A percentile compares a stretch with the other conserved stretches of the same genome.
Evolutionary conservation across 1,140 invertebrate genomes (phyloP).

Genomic region (Cheumatopsyche charites): DNA sequence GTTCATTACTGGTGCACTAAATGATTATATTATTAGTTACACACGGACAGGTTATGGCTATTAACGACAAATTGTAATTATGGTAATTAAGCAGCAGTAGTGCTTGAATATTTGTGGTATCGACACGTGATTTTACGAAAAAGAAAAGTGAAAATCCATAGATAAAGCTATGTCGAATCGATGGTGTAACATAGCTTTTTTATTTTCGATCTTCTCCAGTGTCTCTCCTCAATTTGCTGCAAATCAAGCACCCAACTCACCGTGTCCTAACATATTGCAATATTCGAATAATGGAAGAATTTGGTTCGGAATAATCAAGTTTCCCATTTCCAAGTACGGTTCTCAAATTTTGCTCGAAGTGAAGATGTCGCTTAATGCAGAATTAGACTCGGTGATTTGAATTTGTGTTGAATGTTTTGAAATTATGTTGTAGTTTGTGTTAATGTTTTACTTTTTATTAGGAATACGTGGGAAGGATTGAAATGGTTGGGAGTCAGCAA

Average conservation of each 20-base stretch:
- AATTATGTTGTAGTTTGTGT: too few relatives aligned
- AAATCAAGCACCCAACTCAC: neutral
- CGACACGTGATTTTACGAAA: too few relatives aligned
- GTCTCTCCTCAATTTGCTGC: neutral
- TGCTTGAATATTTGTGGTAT: too few relatives aligned
- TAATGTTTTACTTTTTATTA: neutral
- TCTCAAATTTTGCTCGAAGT: neutral
- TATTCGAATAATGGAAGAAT: neutral
- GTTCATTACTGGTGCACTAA: too few relatives aligned
- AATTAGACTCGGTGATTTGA: neutral
- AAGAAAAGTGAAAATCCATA: too few relatives aligned
- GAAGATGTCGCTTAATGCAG: neutral
- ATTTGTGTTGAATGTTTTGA: neutral
- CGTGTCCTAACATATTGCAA: neutral
- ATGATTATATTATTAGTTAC: too few relatives aligned
- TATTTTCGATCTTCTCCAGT: neutral
- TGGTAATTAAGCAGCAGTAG: too few relatives aligned
- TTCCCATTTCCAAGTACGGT: neutral
- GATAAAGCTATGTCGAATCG: too few relatives aligned
- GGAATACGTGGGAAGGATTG: slow-evolving; percentile 1
- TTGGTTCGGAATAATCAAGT: neutral
- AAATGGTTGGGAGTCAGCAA: neutral
- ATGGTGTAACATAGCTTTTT: neutral
- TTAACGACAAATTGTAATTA: too few relatives aligned
- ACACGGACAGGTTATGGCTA: too few relatives aligned